These are phyloP conservation scores for Tiliacea aurago DNA, from an alignment of 2,888 invertebrate species.

Conservation along the genomic window DNA sequence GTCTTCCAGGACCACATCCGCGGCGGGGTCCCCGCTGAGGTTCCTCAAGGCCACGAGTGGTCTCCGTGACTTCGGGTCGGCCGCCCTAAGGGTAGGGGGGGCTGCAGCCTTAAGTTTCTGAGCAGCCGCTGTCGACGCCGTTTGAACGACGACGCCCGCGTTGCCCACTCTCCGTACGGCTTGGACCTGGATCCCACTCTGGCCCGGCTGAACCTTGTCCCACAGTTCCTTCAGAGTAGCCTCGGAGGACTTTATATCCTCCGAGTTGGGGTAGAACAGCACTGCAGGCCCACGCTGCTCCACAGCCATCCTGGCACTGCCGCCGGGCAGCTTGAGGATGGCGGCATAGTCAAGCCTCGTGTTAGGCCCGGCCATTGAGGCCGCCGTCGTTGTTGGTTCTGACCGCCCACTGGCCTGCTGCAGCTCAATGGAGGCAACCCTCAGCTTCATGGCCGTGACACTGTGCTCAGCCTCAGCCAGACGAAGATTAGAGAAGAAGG, in stretches of 20 bases:
- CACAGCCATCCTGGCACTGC: not conserved
- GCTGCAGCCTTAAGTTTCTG: rapidly evolving
- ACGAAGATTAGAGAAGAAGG: too few relatives aligned
- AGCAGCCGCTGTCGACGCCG: not conserved
- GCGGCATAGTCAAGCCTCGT: not conserved
- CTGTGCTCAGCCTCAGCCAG: too few relatives aligned
- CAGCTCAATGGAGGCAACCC: rapidly evolving
- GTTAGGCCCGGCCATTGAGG: rapidly evolving
- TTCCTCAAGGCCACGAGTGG: not conserved
- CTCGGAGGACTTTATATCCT: not conserved
- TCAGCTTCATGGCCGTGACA: too few relatives aligned
- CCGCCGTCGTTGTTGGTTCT: too few relatives aligned
- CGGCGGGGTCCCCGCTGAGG: rapidly evolving
- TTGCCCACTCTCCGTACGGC: too few relatives aligned
- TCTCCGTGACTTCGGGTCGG: rapidly evolving
- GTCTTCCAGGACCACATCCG: not conserved
- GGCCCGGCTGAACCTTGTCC: not conserved
- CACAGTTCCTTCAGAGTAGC: not conserved
- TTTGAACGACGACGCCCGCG: too few relatives aligned
- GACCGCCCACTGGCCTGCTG: not conserved
- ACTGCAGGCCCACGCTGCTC: not conserved
- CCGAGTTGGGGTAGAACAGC: not conserved
- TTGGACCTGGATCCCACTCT: not conserved
- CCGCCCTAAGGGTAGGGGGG: rapidly evolving
- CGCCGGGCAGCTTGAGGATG: not conserved